A percentile compares a stretch with the other conserved stretches of the same genome.
phyloP scores from a whole-genome alignment of 1,140 invertebrate genomes.

The Apolygus lucorum region DNA sequence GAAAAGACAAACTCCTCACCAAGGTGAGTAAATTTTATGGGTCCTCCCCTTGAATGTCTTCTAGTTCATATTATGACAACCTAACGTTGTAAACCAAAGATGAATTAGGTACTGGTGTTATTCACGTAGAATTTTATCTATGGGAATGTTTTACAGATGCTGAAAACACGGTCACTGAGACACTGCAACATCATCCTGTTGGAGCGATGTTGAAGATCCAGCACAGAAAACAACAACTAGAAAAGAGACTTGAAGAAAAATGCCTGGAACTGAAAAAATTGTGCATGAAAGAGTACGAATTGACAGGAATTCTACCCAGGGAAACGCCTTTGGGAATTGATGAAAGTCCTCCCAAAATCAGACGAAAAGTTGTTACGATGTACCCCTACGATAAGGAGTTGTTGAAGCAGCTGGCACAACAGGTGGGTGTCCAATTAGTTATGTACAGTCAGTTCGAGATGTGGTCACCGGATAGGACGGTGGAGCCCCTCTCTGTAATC shows the following conservation, averaged over 20 bases:
- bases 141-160: too few species aligned
- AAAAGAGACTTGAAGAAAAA: constrained; percentile 56
- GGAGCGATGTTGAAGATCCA: constrained; percentile 38
- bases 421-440: too few species aligned
- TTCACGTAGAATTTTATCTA: too few species aligned
- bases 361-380: constrained; percentile 53
- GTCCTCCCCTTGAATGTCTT: too few species aligned
- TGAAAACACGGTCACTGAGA: too few species aligned
- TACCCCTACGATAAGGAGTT: constrained; percentile 45
- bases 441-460: too few species aligned
- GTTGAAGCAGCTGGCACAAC: neutral
- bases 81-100: too few species aligned
- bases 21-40: too few species aligned
- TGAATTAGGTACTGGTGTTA: too few species aligned
- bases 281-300: constrained; percentile 68
- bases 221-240: constrained; percentile 44
- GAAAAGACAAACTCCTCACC: neutral
- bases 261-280: constrained; percentile 65
- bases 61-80: too few species aligned
- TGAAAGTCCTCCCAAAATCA: constrained; percentile 55
- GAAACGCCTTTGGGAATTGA: constrained; percentile 68
- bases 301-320: constrained; percentile 67
- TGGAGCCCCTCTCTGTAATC: too few species aligned
- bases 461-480: too few species aligned
- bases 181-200: neutral